Conservation (phyloP, 2,797 vertebrate genomes). For the Syndactyla subalaris region DNA sequence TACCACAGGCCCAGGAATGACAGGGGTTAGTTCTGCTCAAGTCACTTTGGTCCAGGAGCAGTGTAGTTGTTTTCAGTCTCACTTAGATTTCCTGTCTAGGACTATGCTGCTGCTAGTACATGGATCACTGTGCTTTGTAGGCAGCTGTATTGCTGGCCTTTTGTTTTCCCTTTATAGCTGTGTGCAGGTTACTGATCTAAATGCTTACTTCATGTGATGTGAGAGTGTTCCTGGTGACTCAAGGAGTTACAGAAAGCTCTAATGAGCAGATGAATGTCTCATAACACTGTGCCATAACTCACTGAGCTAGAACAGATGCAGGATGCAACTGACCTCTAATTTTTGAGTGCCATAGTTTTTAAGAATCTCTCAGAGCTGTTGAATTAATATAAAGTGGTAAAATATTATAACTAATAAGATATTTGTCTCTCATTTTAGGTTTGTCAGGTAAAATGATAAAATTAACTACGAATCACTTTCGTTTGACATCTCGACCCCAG, state of each 20-base stretch:
- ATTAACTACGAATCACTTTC: slow-evolving; percentile 87
- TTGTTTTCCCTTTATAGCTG: background rate
- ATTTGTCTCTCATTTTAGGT: slow-evolving; percentile 70
- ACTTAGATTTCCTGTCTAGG: background rate
- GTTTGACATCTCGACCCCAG: slow-evolving; percentile 87
- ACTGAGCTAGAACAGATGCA: too few species aligned
- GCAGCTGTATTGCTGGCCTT: background rate
- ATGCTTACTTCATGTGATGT: background rate
- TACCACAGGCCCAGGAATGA: too few species aligned
- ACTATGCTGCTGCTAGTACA: background rate
- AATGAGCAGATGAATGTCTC: fast-evolving
- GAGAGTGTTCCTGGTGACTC: background rate
- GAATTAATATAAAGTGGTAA: background rate
- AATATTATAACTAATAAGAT: background rate
- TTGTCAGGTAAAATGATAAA: slow-evolving; percentile 79
- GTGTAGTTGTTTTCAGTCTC: background rate
- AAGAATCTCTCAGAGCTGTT: background rate
- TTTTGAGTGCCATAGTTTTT: background rate
- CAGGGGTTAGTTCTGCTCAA: background rate
- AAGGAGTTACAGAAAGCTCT: background rate
- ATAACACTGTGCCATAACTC: fast-evolving
- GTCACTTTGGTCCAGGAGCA: background rate
- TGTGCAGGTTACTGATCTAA: background rate
- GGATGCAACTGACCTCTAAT: background rate
- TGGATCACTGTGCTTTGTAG: background rate